phyloP scores from a whole-genome alignment of 2,797 vertebrate species.

The Lagodon rhomboides region DNA sequence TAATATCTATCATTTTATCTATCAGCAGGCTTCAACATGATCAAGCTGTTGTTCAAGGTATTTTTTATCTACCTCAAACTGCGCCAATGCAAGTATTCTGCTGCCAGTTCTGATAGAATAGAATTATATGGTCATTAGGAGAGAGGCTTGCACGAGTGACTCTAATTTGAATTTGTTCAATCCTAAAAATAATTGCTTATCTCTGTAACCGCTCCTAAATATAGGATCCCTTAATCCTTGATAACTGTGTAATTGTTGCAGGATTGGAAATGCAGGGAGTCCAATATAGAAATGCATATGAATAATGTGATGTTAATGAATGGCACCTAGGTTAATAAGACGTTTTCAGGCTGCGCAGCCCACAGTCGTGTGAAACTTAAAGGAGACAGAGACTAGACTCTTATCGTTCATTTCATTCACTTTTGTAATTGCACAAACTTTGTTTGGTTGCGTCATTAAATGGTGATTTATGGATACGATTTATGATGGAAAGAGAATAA shows the following conservation, averaged over 20 bases:
- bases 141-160: slow-evolving; percentile 40
- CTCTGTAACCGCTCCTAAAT: slow-evolving; percentile 70
- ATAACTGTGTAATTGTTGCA: slow-evolving; percentile 76
- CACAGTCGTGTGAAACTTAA: slow-evolving; percentile 56
- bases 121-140: slow-evolving; percentile 50
- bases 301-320: slow-evolving; percentile 80
- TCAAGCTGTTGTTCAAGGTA: slow-evolving; percentile 30
- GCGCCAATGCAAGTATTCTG: slow-evolving; percentile 17
- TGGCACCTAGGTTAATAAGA: slow-evolving; percentile 84
- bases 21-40: slow-evolving; percentile 24
- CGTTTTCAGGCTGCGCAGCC: slow-evolving; percentile 61
- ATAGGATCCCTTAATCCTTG: slow-evolving; percentile 76
- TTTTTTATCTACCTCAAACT: slow-evolving; percentile 42
- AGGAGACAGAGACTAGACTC: slow-evolving; percentile 32
- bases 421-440: slow-evolving; percentile 52
- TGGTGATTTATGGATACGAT: not conserved
- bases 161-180: slow-evolving; percentile 69
- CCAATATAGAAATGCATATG: slow-evolving; percentile 72
- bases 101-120: slow-evolving; percentile 40
- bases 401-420: slow-evolving; percentile 54
- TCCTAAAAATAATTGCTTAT: slow-evolving; percentile 73
- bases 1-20: not conserved
- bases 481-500: not conserved
- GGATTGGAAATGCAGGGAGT: slow-evolving; percentile 66
- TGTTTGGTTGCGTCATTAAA: slow-evolving; percentile 44